These are phyloP conservation scores for Luperina testacea DNA, from an alignment of 2,888 invertebrate species.

Conservation along the genomic window DNA sequence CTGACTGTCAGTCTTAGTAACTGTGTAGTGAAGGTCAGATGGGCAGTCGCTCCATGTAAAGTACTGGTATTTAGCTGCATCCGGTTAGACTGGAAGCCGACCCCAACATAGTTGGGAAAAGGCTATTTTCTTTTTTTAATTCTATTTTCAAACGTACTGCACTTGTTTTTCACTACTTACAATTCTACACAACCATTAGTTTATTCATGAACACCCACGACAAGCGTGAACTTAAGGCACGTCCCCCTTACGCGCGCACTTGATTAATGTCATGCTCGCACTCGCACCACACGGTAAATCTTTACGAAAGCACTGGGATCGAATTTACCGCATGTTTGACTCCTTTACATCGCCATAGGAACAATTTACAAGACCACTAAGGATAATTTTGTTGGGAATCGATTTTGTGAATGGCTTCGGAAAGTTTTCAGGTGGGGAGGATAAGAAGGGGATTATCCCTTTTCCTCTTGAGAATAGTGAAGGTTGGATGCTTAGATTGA, in stretches of 20 bases:
- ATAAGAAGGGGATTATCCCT: background rate
- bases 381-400: constrained; percentile 41
- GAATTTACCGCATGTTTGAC: constrained; percentile 58
- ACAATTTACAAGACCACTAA: constrained; percentile 48
- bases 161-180: background rate
- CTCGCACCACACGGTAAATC: constrained; percentile 53
- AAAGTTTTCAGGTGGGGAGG: constrained; percentile 19
- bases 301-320: constrained; percentile 44
- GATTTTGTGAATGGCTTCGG: constrained; percentile 39
- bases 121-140: background rate
- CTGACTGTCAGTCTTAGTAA: too few species aligned
- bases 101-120: too few species aligned
- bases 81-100: too few species aligned
- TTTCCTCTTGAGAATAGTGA: too few species aligned
- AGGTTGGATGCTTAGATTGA: background rate
- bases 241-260: constrained; percentile 27
- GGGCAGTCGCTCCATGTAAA: too few species aligned
- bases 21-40: too few species aligned
- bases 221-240: constrained; percentile 23
- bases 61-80: too few species aligned
- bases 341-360: constrained; percentile 39
- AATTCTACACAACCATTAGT: constrained; percentile 12
- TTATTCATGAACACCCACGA: constrained; percentile 48
- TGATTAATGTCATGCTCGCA: constrained; percentile 56
- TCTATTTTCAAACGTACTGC: background rate